Conservation (phyloP, 2,113 vertebrate species). For the Siphamia tubifer region DNA sequence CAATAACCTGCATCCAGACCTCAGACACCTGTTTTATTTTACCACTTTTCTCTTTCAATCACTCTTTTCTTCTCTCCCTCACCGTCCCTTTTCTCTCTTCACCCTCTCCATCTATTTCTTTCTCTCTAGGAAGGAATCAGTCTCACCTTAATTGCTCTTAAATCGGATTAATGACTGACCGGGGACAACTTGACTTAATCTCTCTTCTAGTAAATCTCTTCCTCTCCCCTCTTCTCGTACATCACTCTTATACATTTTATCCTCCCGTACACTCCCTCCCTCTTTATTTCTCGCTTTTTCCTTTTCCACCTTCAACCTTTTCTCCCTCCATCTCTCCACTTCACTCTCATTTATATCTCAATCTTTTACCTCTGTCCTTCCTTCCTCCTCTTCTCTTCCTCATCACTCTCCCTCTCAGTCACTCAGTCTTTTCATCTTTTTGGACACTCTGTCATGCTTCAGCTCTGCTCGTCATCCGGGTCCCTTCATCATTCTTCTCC, state of each 20-base stretch:
- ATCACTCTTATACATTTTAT: conserved; percentile 65
- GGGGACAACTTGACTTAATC: conserved; percentile 82
- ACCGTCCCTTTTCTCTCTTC: conserved; percentile 48
- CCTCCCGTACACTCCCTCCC: conserved; percentile 18
- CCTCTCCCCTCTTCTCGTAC: conserved; percentile 59
- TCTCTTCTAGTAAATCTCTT: conserved; percentile 78
- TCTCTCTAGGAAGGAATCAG: conserved; percentile 77
- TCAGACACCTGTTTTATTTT: conserved; percentile 47
- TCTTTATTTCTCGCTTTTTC: conserved; percentile 29
- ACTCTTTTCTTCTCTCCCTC: conserved; percentile 35
- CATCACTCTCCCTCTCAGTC: conserved; percentile 17
- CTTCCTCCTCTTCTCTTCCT: conserved; percentile 13
- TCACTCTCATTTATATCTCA: no score
- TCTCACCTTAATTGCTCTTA: conserved; percentile 83
- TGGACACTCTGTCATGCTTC: conserved; percentile 46
- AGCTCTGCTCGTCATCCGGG: conserved; percentile 28
- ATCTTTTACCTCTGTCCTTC: conserved; percentile 3
- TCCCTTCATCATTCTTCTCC: conserved; percentile 40
- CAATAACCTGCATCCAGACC: conserved; percentile 10
- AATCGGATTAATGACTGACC: conserved; percentile 84
- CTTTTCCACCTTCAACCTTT: conserved; percentile 4
- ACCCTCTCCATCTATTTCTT: conserved; percentile 69
- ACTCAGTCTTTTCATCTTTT: conserved; percentile 42
- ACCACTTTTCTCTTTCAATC: conserved; percentile 62
- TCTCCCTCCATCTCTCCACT: no score